Base-by-base conservation (phyloP, 2,797 vertebrate genomes). In the Decapterus maruadsi region DNA sequence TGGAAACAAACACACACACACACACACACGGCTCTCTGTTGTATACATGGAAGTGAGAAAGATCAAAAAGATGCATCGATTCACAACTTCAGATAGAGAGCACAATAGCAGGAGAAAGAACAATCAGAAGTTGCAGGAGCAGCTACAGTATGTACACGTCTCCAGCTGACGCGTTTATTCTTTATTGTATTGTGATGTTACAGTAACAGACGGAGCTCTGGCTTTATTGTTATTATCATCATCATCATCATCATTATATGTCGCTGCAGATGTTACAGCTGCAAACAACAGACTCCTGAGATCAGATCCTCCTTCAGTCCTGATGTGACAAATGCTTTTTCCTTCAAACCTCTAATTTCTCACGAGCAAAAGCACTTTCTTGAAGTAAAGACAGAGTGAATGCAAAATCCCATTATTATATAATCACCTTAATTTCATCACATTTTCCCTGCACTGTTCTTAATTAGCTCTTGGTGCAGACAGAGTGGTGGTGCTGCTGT, bases 11-110 rank as follows among this genome's bases (percentile, higher is more conserved):
- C 68, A 84, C 60, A 81, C 63, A 76, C 80, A 75, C 66, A 81
- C 74, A 79, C 62, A 71, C 76, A 77, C 71, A 63, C 60, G 57
- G 34, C 50, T 40, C 38, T 65, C 57, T 48, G 77, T 76, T 86
- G 81, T 87, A 68, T 82, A 80, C 76, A 84, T 74, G 61, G 63
- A 60, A 80, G 88, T 66, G 69, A 66, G 68, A 60, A 60, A 85
- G 83, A 92, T 93, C 89, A 91, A 89, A 92, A 87, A 87, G 85
- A 89, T 85, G 81, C 85, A 89, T 85, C 82, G 88, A 90, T 92
- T 90, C 83, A 75, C 14, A 53, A 20, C 76, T 90, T 16, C 76
- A 86, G 85, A 91, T 87, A 81, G 51, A 71, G 51, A 81, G 55
- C 17, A 85, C 80, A 91, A 91, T 55, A 80, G 80, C 72, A 84